Evolutionary conservation across 2,797 vertebrate genomes (phyloP).

Genomic region (Darevskia nairensis): DNA sequence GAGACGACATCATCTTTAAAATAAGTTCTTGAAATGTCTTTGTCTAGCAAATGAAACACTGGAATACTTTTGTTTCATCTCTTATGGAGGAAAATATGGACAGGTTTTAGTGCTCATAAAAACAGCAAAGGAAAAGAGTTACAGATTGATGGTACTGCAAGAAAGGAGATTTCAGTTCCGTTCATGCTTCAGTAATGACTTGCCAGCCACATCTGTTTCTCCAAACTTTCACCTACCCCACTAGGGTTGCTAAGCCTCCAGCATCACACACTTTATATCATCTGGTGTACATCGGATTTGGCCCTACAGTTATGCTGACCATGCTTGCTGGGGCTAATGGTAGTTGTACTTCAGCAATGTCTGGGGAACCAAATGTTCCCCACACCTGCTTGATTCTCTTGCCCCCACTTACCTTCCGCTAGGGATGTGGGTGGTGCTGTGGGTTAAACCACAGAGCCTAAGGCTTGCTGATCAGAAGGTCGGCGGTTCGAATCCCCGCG

Average conservation of each 20-base stretch:
- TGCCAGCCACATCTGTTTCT: constrained; percentile 1
- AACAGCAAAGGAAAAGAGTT: constrained; percentile 8
- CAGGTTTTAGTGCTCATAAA: constrained; percentile 27
- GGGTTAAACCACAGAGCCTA: too few relatives aligned
- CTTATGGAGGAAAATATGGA: constrained; percentile 22
- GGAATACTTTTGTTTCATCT: constrained; percentile 30
- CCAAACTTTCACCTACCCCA: neutral
- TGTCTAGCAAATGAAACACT: constrained; percentile 48
- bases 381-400: too few relatives aligned
- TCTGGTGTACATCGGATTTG: too few relatives aligned
- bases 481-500: too few relatives aligned
- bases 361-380: too few relatives aligned
- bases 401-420: neutral
- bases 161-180: neutral
- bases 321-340: too few relatives aligned
- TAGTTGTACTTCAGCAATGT: too few relatives aligned
- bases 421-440: too few relatives aligned
- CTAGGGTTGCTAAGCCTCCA: neutral
- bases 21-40: constrained; percentile 37
- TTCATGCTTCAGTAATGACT: neutral
- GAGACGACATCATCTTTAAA: constrained; percentile 44
- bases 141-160: constrained; percentile 27
- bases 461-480: too few relatives aligned
- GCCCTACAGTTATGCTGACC: too few relatives aligned
- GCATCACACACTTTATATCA: neutral